phyloP scores from a whole-genome alignment of 2,888 invertebrate genomes.

The Drosophila borborema region DNA sequence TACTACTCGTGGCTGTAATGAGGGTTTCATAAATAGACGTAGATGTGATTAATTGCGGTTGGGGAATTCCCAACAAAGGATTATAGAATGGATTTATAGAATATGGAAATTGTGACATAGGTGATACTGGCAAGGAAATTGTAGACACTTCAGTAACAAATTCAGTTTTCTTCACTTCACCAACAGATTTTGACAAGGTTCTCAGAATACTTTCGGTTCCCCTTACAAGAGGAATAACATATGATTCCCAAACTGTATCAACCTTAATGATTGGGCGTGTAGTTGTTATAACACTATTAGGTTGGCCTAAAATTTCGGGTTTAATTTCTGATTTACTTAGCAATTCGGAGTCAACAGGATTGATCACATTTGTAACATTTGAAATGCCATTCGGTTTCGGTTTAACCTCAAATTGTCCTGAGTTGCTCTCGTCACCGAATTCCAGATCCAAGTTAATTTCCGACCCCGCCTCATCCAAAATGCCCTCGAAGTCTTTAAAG shows the following conservation, averaged over 20 bases:
- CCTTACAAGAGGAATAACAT: slow-evolving; percentile 91
- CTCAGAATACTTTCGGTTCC: slow-evolving; percentile 91
- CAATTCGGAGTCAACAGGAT: slow-evolving; percentile 20
- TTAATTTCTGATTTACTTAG: slow-evolving; percentile 73
- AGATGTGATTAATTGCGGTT: slow-evolving; percentile 91
- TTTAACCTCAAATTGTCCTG: slow-evolving; percentile 84
- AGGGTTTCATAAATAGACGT: slow-evolving; percentile 92
- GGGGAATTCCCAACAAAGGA: slow-evolving; percentile 86
- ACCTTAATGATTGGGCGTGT: slow-evolving; percentile 91
- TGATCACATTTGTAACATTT: slow-evolving; percentile 33
- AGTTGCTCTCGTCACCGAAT: slow-evolving; percentile 91
- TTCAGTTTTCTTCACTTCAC: slow-evolving; percentile 92
- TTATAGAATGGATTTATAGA: slow-evolving; percentile 84
- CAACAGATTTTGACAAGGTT: slow-evolving; percentile 92
- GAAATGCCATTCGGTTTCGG: slow-evolving; percentile 53
- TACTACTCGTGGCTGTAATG: slow-evolving; percentile 92
- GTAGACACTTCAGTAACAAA: slow-evolving; percentile 92
- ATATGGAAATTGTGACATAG: slow-evolving; percentile 84
- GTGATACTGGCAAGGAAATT: slow-evolving; percentile 86
- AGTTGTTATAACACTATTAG: slow-evolving; percentile 87
- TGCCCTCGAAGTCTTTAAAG: slow-evolving; percentile 94
- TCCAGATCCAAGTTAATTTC: slow-evolving; percentile 94
- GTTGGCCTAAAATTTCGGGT: slow-evolving; percentile 87
- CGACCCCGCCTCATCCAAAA: slow-evolving; percentile 94
- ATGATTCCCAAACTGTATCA: slow-evolving; percentile 93